Evolutionary conservation across 2,113 vertebrate genomes (phyloP).

Genomic region (Bambusicola thoracicus): DNA sequence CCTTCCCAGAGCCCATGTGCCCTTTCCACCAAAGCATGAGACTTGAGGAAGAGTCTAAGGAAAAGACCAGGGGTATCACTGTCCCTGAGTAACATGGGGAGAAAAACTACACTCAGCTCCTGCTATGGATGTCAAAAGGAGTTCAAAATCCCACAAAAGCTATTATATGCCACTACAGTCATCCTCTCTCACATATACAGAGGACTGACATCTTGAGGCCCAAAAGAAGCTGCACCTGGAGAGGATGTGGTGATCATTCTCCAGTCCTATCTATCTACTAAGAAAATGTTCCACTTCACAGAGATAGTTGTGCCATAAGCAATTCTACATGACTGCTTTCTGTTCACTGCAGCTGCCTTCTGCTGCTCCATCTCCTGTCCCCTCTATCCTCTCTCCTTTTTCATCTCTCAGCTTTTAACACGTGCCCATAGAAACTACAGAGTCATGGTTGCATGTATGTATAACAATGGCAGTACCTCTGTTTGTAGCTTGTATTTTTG

Average conservation of each 20-base stretch:
- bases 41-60: not conserved
- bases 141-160: not conserved
- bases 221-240: not conserved
- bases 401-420: not conserved
- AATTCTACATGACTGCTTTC: not conserved
- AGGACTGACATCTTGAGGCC: accelerated
- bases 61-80: not conserved
- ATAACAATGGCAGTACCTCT: conserved; percentile 78
- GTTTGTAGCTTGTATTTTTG: conserved; percentile 88
- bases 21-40: not conserved
- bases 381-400: accelerated
- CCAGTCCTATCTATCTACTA: not conserved
- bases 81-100: accelerated
- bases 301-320: not conserved
- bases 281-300: accelerated
- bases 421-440: not conserved
- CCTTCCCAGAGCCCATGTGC: not conserved
- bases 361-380: not conserved
- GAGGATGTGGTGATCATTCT: not conserved
- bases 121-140: not conserved
- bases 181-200: not conserved
- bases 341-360: not conserved
- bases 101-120: not conserved
- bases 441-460: not conserved
- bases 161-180: not conserved